Base-by-base conservation (phyloP, 2,113 vertebrate genomes). In the Petaurus breviceps region DNA sequence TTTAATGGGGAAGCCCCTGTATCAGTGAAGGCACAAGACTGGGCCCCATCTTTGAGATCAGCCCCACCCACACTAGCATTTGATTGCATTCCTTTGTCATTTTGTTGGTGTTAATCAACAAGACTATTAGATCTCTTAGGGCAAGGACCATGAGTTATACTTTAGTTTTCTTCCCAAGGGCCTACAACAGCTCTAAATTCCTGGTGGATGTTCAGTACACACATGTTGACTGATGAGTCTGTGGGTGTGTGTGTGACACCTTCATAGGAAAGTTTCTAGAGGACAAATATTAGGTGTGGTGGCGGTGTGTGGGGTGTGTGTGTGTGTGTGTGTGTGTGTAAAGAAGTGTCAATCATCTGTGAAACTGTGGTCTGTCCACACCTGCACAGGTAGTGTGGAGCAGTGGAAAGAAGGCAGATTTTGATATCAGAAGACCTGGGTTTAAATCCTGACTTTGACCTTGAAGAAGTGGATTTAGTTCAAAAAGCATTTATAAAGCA, bases 211-310 rank as follows among this genome's bases (percentile, higher is more conserved):
- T 5, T 77, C 3, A 16, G 37, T 19, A 77, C 0, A 4, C 4
- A 7, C 37, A n/a, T 37, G 12, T 77, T 19, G 31, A 6, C 2
- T 54, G 84, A n/a, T 94, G 90, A 22, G 2, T 8, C 25, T 51
- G 22, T 25, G 91, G 43, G 47, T 51, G 24, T 54, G 53, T 54
- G 43, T 0, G 0, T n/a, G 61, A 37, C 31, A 37, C 10, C 28
- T 68, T 37, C 37, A 37, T 37, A 37, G 57, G 26, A 61, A 61
- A 31, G 0, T 68, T 93, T 43, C n/a, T 26, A 26, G 43, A 19
- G 50, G 43, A 90, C 91, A 61, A 55, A 0, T 28, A 49, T 9
- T 92, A 28, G 26, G 28, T 46, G 46, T 46, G 25, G 10, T 43
- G 24, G 53, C 43, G 57, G 57, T 37, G 57, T 14, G 57, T 57